Conservation (phyloP, 1,140 invertebrate genomes). For the Drosophila punjabiensis region DNA sequence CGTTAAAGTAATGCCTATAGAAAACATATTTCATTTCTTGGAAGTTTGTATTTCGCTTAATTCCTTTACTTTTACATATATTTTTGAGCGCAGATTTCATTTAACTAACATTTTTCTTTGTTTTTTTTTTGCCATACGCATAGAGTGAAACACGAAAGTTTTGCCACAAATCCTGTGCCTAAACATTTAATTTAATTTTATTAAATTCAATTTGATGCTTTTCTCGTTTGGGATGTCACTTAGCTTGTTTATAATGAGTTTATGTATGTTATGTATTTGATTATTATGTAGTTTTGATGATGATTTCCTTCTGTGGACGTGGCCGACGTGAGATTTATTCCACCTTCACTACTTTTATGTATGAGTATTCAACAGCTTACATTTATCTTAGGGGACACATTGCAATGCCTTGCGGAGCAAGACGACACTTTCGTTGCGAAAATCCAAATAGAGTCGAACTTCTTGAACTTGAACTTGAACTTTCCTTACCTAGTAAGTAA, state of each 20-base stretch:
- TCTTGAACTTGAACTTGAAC: not conserved
- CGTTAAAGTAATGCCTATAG: slow-evolving; percentile 70
- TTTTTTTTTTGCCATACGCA: slow-evolving; percentile 29
- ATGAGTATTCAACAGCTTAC: slow-evolving; percentile 55
- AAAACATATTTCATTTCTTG: slow-evolving; percentile 57
- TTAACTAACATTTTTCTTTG: slow-evolving; percentile 53
- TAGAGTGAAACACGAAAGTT: slow-evolving; percentile 71
- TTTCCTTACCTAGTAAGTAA: not conserved
- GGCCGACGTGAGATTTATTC: not conserved
- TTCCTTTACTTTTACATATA: slow-evolving; percentile 48
- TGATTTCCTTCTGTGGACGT: slow-evolving; percentile 2
- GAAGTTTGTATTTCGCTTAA: slow-evolving; percentile 42
- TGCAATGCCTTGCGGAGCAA: slow-evolving; percentile 8
- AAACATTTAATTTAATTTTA: slow-evolving; percentile 65
- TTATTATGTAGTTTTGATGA: slow-evolving; percentile 27
- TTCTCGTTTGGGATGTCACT: slow-evolving; percentile 30
- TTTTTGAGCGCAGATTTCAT: slow-evolving; percentile 58
- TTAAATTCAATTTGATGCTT: slow-evolving; percentile 69
- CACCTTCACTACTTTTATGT: slow-evolving; percentile 9
- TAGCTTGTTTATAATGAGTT: slow-evolving; percentile 16
- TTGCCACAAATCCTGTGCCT: slow-evolving; percentile 66
- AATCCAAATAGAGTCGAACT: slow-evolving; percentile 2
- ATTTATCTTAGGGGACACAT: slow-evolving; percentile 25
- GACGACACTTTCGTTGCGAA: slow-evolving; percentile 1
- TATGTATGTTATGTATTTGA: slow-evolving; percentile 20